Evolutionary conservation across 2,888 invertebrate genomes (phyloP), one percentile per base, ranked within the genome.

Genomic region (Xanthorhoe spadicearia): DNA sequence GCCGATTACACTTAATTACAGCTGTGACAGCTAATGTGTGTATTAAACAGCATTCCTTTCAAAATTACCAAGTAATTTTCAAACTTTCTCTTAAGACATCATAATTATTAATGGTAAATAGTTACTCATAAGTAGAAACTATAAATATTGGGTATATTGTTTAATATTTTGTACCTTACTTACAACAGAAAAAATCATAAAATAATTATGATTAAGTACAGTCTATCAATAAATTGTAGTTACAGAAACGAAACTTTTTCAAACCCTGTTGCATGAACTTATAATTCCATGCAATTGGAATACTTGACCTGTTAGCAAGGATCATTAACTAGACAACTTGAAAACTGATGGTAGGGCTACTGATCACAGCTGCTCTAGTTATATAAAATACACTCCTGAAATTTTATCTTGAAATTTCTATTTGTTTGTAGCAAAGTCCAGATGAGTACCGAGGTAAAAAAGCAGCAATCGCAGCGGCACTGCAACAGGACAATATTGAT

Each of bases 401-500:
- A 13, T 43, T n/a, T 43, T 13, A 43, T 10, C 2, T 43, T 13
- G 2, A 13, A 32, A 32, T 32, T 32, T 4, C 32, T 32, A 32
- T 32, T 32, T 32, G 66, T 64, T 60, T 15, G 9, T 59, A 74
- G 74, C 64, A 70, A 59, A 66, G 56, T 35, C 65, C 83, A 73
- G 86, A 87, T 78, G 86, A 85, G 54, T 78, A 77, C 35, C 84
- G 85, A 78, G 93, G 93, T 17, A 93, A 93, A 73, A 92, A 88
- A 70, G 93, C 91, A 32, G 92, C 92, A 10, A 90, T 93, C 75
- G 93, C 91, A 64, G 90, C 92, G 43, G 92, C 86, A 17, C 77
- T 90, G 62, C 83, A 84, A 32, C 79, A 79, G 61, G 80, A 87
- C 52, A 64, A 53, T 19, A 77, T 85, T 74, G 81, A 82, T 68